These are phyloP conservation scores for Aptenodytes patagonicus DNA, from an alignment of 2,113 vertebrate genomes.

Conservation along the genomic window DNA sequence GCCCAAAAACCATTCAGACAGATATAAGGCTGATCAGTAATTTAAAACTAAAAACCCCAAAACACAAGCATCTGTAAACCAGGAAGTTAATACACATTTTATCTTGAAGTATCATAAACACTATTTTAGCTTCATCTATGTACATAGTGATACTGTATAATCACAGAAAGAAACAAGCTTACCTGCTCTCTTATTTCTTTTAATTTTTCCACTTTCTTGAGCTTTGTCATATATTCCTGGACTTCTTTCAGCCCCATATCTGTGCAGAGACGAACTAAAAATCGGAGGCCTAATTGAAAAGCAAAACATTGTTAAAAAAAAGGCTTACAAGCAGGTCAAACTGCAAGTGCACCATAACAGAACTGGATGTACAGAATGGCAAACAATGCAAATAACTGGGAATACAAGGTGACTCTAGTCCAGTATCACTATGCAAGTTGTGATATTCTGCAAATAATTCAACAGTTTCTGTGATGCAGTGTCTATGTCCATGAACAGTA, in stretches of 20 bases:
- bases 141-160: not conserved
- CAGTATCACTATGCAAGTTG: not conserved
- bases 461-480: not conserved
- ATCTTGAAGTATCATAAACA: not conserved
- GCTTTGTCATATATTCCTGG: conserved; percentile 89
- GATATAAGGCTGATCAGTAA: not conserved
- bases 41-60: not conserved
- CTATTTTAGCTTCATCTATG: not conserved
- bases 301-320: not conserved
- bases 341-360: not conserved
- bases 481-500: not conserved
- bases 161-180: not conserved
- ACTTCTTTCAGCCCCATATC: conserved; percentile 94
- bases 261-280: conserved; percentile 91
- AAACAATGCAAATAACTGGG: not conserved
- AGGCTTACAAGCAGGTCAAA: not conserved
- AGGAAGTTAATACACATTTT: not conserved
- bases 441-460: not conserved
- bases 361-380: not conserved
- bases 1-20: not conserved
- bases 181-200: conserved; percentile 96
- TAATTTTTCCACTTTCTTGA: conserved; percentile 94
- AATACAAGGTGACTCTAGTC: not conserved
- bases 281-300: conserved; percentile 81
- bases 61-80: not conserved